Conservation (phyloP, 2,797 vertebrate genomes). For the Pangasius djambal region DNA sequence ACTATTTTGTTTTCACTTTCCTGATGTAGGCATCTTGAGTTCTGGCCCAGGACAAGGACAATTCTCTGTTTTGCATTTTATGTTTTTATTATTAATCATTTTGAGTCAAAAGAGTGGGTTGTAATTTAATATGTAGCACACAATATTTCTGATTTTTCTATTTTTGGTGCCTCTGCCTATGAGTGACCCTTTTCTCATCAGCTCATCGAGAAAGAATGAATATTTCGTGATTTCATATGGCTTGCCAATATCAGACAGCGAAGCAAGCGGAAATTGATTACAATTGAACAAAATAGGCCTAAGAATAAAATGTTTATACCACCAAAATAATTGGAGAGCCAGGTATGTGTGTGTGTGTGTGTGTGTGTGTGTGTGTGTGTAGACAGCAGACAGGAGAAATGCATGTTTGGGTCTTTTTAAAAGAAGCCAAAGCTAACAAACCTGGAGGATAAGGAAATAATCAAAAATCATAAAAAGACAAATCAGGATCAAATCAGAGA, state of each 20-base stretch:
- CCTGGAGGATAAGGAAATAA: no score
- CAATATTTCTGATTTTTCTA: background rate
- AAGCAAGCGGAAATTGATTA: background rate
- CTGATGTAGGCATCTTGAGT: background rate
- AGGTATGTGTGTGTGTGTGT: background rate
- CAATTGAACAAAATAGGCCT: background rate
- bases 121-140: background rate
- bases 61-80: background rate
- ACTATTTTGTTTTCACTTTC: background rate
- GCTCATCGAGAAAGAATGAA: background rate
- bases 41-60: background rate
- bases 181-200: background rate
- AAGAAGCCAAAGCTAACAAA: no score
- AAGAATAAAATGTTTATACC: slow-evolving; percentile 7
- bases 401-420: no score
- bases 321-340: background rate
- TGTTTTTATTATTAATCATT: background rate
- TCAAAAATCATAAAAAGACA: no score
- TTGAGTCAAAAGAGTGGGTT: background rate
- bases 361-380: background rate
- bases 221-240: background rate
- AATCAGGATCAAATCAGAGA: no score
- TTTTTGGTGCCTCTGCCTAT: background rate
- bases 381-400: no score
- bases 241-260: background rate